These are phyloP conservation scores for Synchiropus splendidus DNA, from an alignment of 2,113 vertebrate genomes.

Conservation along the genomic window DNA sequence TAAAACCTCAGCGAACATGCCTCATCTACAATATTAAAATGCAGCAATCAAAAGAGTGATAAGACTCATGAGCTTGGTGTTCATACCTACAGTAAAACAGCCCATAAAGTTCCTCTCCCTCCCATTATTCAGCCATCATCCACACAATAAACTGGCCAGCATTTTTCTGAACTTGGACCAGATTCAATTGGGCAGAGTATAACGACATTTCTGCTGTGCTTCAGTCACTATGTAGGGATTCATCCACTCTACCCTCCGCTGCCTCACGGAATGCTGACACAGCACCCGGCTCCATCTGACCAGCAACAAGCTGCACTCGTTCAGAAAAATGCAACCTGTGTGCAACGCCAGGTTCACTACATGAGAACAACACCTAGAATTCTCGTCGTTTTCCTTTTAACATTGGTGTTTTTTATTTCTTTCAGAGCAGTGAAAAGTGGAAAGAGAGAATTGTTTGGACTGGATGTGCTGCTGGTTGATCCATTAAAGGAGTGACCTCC, in stretches of 20 bases:
- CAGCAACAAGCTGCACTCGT: slow-evolving; percentile 33
- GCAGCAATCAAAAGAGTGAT: no score
- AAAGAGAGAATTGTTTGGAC: no score
- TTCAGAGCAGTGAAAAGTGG: no score
- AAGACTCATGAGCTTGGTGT: no score
- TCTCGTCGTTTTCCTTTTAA: no score
- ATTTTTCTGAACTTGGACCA: slow-evolving; percentile 16
- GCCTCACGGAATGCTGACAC: slow-evolving; percentile 48
- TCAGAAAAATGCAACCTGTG: slow-evolving; percentile 33
- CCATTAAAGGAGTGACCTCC: no score
- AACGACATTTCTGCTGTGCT: slow-evolving; percentile 41
- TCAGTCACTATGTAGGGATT: slow-evolving; percentile 40
- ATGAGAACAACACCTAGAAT: no score
- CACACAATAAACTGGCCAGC: slow-evolving; percentile 5
- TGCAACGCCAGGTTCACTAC: slow-evolving; percentile 8
- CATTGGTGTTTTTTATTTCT: no score
- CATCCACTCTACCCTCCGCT: slow-evolving; percentile 47
- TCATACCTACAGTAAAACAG: no score
- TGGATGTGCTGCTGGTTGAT: no score
- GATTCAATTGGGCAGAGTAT: slow-evolving; percentile 35
- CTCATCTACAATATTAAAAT: no score
- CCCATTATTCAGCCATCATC: neutral
- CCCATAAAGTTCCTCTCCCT: neutral
- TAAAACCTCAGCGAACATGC: no score
- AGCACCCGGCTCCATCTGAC: slow-evolving; percentile 49